These are phyloP conservation scores for Karalla daura DNA, from an alignment of 2,797 vertebrate species.

Conservation along the genomic window DNA sequence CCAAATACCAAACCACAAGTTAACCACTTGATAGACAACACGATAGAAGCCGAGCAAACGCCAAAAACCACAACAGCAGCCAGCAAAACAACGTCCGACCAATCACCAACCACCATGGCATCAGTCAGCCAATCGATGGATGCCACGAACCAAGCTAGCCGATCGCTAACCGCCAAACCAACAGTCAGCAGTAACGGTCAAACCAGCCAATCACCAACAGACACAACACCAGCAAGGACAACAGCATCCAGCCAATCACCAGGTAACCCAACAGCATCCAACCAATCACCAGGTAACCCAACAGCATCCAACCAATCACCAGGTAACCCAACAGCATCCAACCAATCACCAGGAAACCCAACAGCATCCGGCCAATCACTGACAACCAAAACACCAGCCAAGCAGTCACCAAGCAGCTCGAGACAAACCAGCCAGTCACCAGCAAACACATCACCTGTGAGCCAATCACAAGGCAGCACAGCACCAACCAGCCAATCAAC, in stretches of 20 bases:
- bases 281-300: not conserved
- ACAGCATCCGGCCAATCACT: not conserved
- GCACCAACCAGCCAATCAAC: not conserved
- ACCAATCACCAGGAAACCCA: not conserved
- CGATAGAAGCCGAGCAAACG: no score
- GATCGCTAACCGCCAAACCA: not conserved
- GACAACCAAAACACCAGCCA: no score
- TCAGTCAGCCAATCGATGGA: not conserved
- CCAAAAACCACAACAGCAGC: not conserved
- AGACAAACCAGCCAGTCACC: not conserved
- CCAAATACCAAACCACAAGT: not conserved
- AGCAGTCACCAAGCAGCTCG: no score
- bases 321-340: not conserved
- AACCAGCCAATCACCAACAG: not conserved
- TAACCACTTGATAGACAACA: not conserved
- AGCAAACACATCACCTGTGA: not conserved
- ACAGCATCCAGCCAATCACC: not conserved
- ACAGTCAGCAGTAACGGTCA: no score
- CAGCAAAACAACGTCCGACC: not conserved
- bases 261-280: not conserved
- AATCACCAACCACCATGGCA: not conserved
- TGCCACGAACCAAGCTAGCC: not conserved
- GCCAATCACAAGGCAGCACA: not conserved
- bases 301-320: not conserved
- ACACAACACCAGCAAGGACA: not conserved